Evolutionary conservation across 2,797 vertebrate species (phyloP).

Genomic region (Esox lucius): DNA sequence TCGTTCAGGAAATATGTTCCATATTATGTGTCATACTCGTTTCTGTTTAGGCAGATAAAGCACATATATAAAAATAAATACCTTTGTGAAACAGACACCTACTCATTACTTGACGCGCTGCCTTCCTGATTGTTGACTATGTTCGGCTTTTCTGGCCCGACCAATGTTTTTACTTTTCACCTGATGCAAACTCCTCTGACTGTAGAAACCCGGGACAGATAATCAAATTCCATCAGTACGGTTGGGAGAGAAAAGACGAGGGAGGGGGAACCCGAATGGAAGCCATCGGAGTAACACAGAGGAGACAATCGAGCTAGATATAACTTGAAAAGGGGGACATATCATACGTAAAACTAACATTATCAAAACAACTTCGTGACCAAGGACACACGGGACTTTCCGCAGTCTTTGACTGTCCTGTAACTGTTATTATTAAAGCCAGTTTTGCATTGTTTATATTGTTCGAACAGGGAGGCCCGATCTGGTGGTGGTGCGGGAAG

Average conservation of each 20-base stretch:
- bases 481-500: conserved; percentile 35
- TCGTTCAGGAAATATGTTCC: too few species aligned
- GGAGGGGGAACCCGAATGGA: conserved; percentile 72
- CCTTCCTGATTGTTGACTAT: too few species aligned
- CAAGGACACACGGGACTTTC: neutral
- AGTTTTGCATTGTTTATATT: conserved; percentile 74
- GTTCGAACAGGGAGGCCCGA: conserved; percentile 66
- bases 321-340: conserved; percentile 34
- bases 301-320: conserved; percentile 71
- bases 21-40: too few species aligned
- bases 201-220: neutral
- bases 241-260: conserved; percentile 35
- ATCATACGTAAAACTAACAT: neutral
- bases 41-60: too few species aligned
- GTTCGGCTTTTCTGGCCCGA: too few species aligned
- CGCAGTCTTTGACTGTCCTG: neutral
- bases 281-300: conserved; percentile 64
- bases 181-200: neutral
- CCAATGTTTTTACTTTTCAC: too few species aligned
- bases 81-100: too few species aligned
- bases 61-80: too few species aligned
- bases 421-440: conserved; percentile 3
- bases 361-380: conserved; percentile 15
- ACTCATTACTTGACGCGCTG: too few species aligned
- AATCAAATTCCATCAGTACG: neutral